Conservation (phyloP, 2,888 invertebrate species). For the Melanostoma scalare region DNA sequence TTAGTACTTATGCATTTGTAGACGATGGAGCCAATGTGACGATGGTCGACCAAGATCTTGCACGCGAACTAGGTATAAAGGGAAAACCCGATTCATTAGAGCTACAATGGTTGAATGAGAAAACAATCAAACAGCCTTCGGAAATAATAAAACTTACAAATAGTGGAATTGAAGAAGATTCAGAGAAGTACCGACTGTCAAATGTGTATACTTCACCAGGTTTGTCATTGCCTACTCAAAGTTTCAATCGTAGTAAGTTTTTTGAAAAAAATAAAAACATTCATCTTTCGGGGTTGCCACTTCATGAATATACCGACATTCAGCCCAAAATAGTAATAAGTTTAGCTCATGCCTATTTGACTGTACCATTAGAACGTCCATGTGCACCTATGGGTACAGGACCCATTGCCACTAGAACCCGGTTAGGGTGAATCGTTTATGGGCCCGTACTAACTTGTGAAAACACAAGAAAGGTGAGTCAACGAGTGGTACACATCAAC, state of each 20-base stretch:
- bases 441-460: constrained; percentile 1
- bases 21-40: too few species aligned
- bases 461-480: neutral
- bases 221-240: constrained; percentile 32
- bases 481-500: neutral
- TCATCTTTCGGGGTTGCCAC: constrained; percentile 27
- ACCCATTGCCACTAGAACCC: neutral
- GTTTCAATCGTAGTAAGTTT: constrained; percentile 4
- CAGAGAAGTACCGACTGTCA: constrained; percentile 25
- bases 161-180: constrained; percentile 20
- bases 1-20: too few species aligned
- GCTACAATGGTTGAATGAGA: constrained; percentile 23
- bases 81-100: too few species aligned
- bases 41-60: too few species aligned
- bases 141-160: neutral
- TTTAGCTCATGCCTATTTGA: constrained; percentile 34
- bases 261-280: neutral
- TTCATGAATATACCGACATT: constrained; percentile 31
- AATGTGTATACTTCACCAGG: constrained; percentile 19
- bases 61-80: too few species aligned
- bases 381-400: constrained; percentile 5
- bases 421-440: constrained; percentile 2
- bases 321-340: constrained; percentile 51
- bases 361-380: constrained; percentile 33
- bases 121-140: neutral